Base-by-base conservation (phyloP, 2,113 vertebrate genomes). In the Hydrolagus affinis region DNA sequence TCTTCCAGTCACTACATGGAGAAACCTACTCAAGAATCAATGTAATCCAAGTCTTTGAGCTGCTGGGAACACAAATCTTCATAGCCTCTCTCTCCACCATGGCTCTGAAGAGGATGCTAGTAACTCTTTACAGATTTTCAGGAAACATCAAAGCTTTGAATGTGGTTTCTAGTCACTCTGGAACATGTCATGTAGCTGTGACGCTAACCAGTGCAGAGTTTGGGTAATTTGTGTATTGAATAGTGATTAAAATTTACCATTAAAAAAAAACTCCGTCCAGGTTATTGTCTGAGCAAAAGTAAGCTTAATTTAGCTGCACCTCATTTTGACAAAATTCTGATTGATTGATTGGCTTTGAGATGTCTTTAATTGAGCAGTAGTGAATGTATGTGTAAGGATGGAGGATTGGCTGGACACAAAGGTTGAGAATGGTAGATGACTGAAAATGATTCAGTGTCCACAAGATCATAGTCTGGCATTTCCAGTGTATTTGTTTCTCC, bases 1-100 rank as follows among this genome's bases (percentile, higher is more conserved):
- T 83, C 15, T 66, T 83, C 17, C 25, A 83, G 78, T 83, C 32
- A 83, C 60, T 32, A 83, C 78, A 32, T 83, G 78, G 78, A 83
- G 25, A 32, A 66, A 66, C 15, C 32, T 83, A 60, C 62, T 83
- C 2, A 83, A 83, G 78, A 83, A 28, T 4, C 78, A 83, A 14
- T 83, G 60, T 66, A 62, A 66, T 57, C 60, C 60, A 14, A 66
- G 32, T 62, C 60, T 30, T 8, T 83, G 60, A 66, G 60, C 64
- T 15, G 21, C 78, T 83, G 78, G 66, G 32, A 83, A 83, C 17
- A 66, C 59, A 21, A 10, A 83, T 30, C 60, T 44, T 32, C 78
- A 83, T 59, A 83, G 60, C 10, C 14, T 66, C 28, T 68, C 10
- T 28, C 28, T 68, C 10, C 23, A 66, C 62, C 30, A 62, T 66